phyloP scores from a whole-genome alignment of 2,113 vertebrate species.

The Neotoma lepida region DNA sequence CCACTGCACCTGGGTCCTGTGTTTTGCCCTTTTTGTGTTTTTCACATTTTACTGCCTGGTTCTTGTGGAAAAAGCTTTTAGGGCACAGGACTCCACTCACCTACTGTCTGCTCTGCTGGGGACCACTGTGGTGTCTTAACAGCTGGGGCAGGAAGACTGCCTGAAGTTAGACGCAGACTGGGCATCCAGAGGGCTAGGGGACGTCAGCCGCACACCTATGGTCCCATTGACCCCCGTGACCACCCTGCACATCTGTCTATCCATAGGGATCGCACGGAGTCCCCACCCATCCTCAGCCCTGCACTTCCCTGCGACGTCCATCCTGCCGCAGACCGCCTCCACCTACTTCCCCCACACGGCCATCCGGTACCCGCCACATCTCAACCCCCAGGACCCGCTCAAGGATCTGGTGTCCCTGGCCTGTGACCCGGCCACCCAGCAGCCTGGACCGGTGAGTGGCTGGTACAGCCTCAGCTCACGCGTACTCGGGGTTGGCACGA shows the following conservation, averaged over 20 bases:
- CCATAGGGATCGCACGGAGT: conserved; percentile 92
- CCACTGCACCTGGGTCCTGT: too few relatives aligned
- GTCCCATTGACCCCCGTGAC: neutral
- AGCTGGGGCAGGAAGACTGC: neutral
- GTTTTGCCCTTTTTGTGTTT: neutral
- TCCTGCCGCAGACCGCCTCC: conserved; percentile 90
- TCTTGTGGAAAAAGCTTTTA: neutral
- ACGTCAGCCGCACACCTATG: neutral
- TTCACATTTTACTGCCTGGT: neutral
- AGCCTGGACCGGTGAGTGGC: conserved; percentile 93
- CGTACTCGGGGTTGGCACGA: neutral
- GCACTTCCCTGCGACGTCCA: conserved; percentile 94
- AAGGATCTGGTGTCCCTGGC: conserved; percentile 98
- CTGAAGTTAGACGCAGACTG: neutral
- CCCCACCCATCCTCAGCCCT: conserved; percentile 95
- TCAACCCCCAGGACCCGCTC: conserved; percentile 95
- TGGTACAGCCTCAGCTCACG: neutral
- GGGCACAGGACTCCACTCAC: neutral
- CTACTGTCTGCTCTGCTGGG: neutral
- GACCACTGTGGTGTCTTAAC: neutral
- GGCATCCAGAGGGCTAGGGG: neutral
- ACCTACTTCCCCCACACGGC: conserved; percentile 96
- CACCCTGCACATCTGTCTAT: accelerated
- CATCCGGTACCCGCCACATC: conserved; percentile 97
- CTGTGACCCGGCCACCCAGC: conserved; percentile 95